Evolutionary conservation across 2,113 vertebrate genomes (phyloP).

Genomic region (Tamias sibiricus): DNA sequence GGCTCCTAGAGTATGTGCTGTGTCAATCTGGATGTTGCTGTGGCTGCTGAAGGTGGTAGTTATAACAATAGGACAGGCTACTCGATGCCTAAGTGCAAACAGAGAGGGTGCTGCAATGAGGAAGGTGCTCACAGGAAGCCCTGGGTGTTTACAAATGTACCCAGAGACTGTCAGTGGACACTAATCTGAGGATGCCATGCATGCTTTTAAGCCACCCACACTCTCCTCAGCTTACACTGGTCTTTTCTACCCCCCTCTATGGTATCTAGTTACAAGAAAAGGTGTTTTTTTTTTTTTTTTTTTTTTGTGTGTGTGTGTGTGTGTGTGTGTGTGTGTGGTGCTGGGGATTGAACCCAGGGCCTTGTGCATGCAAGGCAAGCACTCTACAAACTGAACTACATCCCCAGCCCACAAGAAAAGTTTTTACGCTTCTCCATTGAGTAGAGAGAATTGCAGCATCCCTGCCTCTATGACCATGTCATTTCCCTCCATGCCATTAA

Average conservation of each 20-base stretch:
- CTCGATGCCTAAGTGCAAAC: not conserved
- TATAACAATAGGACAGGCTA: accelerated
- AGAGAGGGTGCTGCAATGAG: not conserved
- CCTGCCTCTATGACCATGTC: accelerated
- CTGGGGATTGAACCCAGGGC: too few relatives aligned
- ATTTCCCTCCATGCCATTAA: not conserved
- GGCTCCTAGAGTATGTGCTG: not conserved
- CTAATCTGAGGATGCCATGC: not conserved
- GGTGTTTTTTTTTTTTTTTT: too few relatives aligned
- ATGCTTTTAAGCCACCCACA: too few relatives aligned
- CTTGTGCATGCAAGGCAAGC: too few relatives aligned
- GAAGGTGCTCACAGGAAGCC: not conserved
- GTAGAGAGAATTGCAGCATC: not conserved
- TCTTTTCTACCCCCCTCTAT: not conserved
- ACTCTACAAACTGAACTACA: too few relatives aligned
- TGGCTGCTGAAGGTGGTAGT: not conserved
- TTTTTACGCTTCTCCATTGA: not conserved
- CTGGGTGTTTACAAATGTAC: not conserved
- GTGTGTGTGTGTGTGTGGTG: too few relatives aligned
- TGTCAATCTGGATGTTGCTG: accelerated
- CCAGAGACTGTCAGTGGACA: accelerated
- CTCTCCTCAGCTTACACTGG: not conserved
- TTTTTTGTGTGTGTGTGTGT: too few relatives aligned
- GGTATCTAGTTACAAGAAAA: too few relatives aligned
- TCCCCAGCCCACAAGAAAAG: not conserved